Conservation (phyloP, 2,888 invertebrate species). For the Synergus itoensis region DNA sequence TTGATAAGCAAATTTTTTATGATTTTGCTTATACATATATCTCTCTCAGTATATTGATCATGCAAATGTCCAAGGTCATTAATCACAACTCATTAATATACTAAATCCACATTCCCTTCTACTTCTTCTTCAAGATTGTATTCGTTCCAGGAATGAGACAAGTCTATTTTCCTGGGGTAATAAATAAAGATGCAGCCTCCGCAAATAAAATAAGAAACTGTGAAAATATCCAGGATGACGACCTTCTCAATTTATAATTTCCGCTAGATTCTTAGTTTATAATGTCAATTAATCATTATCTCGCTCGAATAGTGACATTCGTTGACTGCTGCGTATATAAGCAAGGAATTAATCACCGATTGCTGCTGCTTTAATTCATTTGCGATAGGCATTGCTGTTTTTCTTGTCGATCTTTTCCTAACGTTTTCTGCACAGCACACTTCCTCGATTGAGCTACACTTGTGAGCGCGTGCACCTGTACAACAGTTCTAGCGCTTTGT, state of each 20-base stretch:
- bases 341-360: conserved; percentile 59
- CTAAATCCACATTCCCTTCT: neutral
- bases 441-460: conserved; percentile 31
- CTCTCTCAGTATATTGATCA: neutral
- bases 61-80: conserved; percentile 1
- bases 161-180: neutral
- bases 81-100: conserved; percentile 9
- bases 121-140: neutral
- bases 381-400: conserved; percentile 21
- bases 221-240: neutral
- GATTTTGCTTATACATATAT: neutral
- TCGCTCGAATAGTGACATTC: conserved; percentile 59
- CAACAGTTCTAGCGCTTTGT: conserved; percentile 24
- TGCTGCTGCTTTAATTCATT: conserved; percentile 54
- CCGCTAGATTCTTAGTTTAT: conserved; percentile 18
- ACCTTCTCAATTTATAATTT: conserved; percentile 27
- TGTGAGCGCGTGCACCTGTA: conserved; percentile 21
- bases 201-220: conserved; percentile 21
- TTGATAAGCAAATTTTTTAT: neutral
- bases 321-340: conserved; percentile 57
- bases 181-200: conserved; percentile 28
- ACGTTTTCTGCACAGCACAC: conserved; percentile 23
- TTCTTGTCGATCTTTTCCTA: conserved; percentile 26
- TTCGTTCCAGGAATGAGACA: neutral
- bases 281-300: conserved; percentile 62